A percentile compares a stretch with the other conserved stretches of the same genome.
Conservation (phyloP, 2,888 invertebrate genomes). For the Blastobasis lacticolella region DNA sequence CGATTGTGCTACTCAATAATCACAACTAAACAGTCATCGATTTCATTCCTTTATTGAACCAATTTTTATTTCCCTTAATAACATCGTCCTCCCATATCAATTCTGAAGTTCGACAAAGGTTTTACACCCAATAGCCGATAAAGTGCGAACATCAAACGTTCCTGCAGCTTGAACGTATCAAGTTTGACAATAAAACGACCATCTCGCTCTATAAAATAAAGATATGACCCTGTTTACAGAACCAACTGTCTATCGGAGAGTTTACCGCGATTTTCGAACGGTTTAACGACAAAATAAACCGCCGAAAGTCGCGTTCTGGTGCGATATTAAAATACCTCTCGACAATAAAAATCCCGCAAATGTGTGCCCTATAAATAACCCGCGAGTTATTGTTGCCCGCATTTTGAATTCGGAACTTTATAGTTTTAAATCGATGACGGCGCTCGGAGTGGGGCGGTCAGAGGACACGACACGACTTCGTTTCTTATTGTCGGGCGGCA, state of each 20-base stretch:
- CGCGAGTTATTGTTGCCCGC: conserved; percentile 14
- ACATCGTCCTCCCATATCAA: no score
- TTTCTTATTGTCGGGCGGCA: no score
- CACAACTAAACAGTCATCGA: no score
- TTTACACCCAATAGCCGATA: no score
- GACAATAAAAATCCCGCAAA: conserved; percentile 6
- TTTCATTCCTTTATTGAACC: no score
- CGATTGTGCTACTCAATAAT: no score
- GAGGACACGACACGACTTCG: no score
- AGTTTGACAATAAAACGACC: no score
- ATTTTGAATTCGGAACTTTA: conserved; percentile 12
- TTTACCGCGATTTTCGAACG: background rate
- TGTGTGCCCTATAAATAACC: conserved; percentile 12
- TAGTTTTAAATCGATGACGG: conserved; percentile 25
- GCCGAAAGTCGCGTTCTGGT: conserved; percentile 2
- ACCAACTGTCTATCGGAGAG: background rate
- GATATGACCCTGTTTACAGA: conserved; percentile 7
- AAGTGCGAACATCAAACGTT: no score
- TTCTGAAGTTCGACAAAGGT: no score
- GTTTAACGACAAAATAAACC: conserved; percentile 6
- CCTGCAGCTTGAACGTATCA: no score
- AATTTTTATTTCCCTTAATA: no score
- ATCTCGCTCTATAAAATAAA: background rate
- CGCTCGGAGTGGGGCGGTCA: background rate
- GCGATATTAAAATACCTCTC: conserved; percentile 6